Evolutionary conservation across 2,888 invertebrate species (phyloP).

Genomic region (Thymelicus acteon): DNA sequence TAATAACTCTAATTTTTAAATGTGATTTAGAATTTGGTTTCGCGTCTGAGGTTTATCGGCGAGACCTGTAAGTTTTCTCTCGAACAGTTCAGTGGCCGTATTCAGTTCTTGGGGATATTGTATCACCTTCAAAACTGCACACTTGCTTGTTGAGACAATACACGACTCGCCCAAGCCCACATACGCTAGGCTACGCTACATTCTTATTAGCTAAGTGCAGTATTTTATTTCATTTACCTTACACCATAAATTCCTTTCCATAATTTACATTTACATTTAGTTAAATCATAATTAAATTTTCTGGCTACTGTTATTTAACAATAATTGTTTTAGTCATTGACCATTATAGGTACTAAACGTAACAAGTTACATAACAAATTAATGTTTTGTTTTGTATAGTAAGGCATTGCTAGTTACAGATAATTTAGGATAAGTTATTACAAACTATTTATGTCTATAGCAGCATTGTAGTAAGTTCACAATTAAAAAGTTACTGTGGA

Average conservation of each 20-base stretch:
- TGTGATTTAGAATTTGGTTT: constrained; percentile 83
- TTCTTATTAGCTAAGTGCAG: constrained; percentile 78
- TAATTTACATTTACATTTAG: constrained; percentile 59
- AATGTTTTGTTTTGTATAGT: constrained; percentile 40
- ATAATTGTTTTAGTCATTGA: constrained; percentile 18
- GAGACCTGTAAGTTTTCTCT: constrained; percentile 43
- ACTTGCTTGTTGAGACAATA: constrained; percentile 17
- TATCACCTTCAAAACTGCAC: constrained; percentile 22
- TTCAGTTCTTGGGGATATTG: constrained; percentile 29
- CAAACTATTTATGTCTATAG: constrained; percentile 23
- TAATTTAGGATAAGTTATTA: constrained; percentile 26
- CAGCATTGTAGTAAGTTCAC: constrained; percentile 23
- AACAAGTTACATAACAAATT: constrained; percentile 44
- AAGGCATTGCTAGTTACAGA: constrained; percentile 27
- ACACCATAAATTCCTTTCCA: constrained; percentile 55
- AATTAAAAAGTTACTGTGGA: neutral
- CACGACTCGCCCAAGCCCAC: constrained; percentile 53
- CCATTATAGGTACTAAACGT: constrained; percentile 14
- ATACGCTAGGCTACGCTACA: constrained; percentile 68
- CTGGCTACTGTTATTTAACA: constrained; percentile 19
- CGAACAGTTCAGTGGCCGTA: constrained; percentile 9
- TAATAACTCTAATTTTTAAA: constrained; percentile 57
- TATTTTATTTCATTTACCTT: constrained; percentile 70
- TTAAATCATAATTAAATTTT: constrained; percentile 31
- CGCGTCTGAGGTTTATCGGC: constrained; percentile 62